Evolutionary conservation across 2,888 invertebrate genomes (phyloP).

Genomic region (Nephrotoma appendiculata): DNA sequence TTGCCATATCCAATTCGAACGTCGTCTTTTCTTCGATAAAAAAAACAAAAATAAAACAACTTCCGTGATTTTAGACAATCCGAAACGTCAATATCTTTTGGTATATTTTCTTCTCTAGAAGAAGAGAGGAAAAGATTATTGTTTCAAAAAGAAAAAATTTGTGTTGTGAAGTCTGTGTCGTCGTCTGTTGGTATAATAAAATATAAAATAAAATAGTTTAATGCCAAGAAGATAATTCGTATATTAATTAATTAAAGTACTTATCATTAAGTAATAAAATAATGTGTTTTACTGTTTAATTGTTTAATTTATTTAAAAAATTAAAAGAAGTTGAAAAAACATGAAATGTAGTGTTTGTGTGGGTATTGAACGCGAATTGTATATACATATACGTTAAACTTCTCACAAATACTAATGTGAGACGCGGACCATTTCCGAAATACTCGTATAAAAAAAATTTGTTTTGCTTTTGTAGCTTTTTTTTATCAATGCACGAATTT

Average conservation of each 20-base stretch:
- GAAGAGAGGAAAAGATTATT: neutral
- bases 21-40: neutral
- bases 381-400: neutral
- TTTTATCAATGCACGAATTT: neutral
- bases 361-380: neutral
- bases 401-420: neutral
- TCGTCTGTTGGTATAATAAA: neutral
- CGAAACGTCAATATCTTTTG: constrained; percentile 1
- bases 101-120: neutral
- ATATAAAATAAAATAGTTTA: neutral
- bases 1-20: neutral
- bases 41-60: neutral
- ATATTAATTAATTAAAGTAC: neutral
- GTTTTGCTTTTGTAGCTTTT: neutral
- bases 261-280: neutral
- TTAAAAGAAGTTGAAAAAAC: neutral
- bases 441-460: neutral
- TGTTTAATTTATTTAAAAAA: neutral
- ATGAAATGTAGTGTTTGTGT: neutral
- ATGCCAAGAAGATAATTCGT: neutral
- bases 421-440: constrained; percentile 1
- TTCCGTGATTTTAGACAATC: neutral
- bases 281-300: neutral
- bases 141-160: neutral
- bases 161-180: neutral